phyloP scores from a whole-genome alignment of 2,888 invertebrate genomes.

The Oasisia sp. region DNA sequence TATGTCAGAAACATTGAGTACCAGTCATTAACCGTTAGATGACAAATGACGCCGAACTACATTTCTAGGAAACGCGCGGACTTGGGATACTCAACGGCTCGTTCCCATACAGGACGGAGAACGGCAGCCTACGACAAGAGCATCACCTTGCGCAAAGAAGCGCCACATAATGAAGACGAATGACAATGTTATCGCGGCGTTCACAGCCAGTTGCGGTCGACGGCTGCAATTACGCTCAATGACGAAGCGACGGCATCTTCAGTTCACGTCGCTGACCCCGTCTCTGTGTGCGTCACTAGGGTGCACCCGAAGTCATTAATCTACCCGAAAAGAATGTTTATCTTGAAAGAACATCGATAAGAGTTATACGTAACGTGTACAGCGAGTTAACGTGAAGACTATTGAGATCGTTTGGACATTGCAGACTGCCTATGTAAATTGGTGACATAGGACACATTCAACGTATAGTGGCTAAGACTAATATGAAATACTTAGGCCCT shows the following conservation, averaged over 20 bases:
- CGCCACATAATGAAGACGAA: neutral
- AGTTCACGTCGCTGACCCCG: neutral
- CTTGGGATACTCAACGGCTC: neutral
- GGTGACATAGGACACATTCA: neutral
- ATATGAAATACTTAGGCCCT: no score
- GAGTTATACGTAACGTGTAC: neutral
- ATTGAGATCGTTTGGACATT: neutral
- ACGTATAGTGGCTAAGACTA: neutral
- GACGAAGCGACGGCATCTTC: slow-evolving; percentile 4
- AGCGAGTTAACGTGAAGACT: neutral
- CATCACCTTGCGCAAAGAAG: neutral
- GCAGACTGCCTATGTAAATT: neutral
- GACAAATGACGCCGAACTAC: no score
- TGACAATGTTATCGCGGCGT: neutral
- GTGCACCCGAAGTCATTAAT: neutral
- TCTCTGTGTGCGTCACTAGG: neutral
- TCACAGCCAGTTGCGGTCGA: neutral
- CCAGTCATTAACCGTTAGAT: no score
- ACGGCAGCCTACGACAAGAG: neutral
- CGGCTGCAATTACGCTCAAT: neutral
- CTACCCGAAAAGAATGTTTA: neutral
- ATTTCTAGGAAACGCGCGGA: no score
- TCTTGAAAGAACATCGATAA: neutral
- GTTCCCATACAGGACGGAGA: neutral
- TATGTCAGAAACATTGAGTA: no score